Conservation (phyloP, 2,113 vertebrate species). For the Phyllostomus discolor region DNA sequence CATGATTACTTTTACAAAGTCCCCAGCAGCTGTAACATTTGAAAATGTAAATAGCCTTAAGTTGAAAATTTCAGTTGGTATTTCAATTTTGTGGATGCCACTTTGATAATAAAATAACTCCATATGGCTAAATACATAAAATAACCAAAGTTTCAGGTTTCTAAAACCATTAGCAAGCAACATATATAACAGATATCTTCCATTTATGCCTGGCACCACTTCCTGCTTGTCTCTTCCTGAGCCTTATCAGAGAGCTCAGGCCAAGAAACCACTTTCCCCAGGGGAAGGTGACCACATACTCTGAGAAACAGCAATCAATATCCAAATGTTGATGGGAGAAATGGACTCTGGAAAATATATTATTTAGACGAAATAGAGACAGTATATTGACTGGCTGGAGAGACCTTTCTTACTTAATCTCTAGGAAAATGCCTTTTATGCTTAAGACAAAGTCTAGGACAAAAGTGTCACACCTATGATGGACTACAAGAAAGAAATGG, state of each 20-base stretch:
- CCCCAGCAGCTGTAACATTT: not conserved
- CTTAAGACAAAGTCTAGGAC: not conserved
- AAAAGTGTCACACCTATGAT: accelerated
- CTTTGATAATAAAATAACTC: not conserved
- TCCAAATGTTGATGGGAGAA: not conserved
- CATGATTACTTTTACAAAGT: not conserved
- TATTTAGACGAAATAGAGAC: not conserved
- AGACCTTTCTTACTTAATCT: not conserved
- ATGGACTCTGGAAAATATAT: not conserved
- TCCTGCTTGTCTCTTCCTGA: not conserved
- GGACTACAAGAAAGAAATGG: accelerated
- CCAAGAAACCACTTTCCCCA: not conserved
- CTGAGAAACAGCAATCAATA: not conserved
- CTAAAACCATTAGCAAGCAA: not conserved
- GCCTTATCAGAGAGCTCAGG: not conserved
- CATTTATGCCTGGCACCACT: not conserved
- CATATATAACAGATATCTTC: not conserved
- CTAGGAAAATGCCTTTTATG: not conserved
- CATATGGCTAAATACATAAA: not conserved
- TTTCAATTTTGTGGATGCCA: not conserved
- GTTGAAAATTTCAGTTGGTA: not conserved
- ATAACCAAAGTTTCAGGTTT: not conserved
- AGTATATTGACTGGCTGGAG: not conserved
- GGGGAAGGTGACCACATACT: not conserved
- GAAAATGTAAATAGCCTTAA: not conserved